Percentiles rank a stretch among this genome's conserved stretches.
Evolutionary conservation across 2,888 invertebrate species (phyloP).

Genomic region (Diploptera punctata): DNA sequence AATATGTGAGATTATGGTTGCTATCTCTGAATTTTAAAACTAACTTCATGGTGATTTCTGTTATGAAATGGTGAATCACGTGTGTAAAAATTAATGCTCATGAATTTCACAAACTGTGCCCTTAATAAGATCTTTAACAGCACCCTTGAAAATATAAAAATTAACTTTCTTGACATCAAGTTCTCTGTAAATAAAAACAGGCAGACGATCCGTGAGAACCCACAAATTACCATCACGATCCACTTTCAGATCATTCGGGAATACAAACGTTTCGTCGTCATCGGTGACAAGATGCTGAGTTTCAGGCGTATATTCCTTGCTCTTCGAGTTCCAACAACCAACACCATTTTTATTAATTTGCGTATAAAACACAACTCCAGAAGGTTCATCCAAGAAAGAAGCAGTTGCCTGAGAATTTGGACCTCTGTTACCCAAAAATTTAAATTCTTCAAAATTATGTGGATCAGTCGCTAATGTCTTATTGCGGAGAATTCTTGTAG

Average conservation of each 20-base stretch:
- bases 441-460: constrained; percentile 55
- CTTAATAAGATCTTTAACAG: constrained; percentile 71
- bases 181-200: constrained; percentile 69
- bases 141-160: constrained; percentile 73
- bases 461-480: constrained; percentile 62
- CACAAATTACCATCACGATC: constrained; percentile 73
- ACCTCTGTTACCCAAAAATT: constrained; percentile 71
- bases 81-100: not conserved
- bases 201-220: constrained; percentile 76
- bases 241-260: constrained; percentile 80
- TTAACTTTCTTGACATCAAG: constrained; percentile 69
- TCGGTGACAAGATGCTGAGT: constrained; percentile 75
- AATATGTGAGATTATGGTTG: too few species aligned
- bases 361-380: constrained; percentile 77
- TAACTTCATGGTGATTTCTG: too few species aligned
- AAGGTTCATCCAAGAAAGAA: constrained; percentile 72
- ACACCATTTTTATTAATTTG: constrained; percentile 77
- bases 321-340: constrained; percentile 77
- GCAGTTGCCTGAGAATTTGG: constrained; percentile 76
- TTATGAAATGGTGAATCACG: too few species aligned
- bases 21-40: too few species aligned
- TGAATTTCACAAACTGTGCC: constrained; percentile 71
- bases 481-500: constrained; percentile 72
- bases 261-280: constrained; percentile 74
- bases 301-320: constrained; percentile 67